Percentiles rank a stretch among this genome's conserved stretches.
Evolutionary conservation across 2,797 vertebrate genomes (phyloP).

Genomic region (Channa striata): DNA sequence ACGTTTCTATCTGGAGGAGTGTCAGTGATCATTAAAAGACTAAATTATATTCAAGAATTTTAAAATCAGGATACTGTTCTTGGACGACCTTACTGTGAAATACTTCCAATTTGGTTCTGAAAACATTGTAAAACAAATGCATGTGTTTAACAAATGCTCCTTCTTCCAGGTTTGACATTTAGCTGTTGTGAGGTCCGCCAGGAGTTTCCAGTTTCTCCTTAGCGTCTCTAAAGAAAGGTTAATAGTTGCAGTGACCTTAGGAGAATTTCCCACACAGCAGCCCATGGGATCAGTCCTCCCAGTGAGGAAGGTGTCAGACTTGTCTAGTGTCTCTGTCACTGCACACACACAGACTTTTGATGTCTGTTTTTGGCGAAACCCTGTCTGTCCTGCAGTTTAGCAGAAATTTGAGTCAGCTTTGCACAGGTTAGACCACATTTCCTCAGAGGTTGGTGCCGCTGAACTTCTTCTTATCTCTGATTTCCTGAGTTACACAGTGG

Average conservation of each 20-base stretch:
- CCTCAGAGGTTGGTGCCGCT: slow-evolving; percentile 1
- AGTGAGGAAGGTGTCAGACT: slow-evolving; percentile 39
- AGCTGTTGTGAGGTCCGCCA: slow-evolving; percentile 36
- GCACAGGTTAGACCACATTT: slow-evolving; percentile 27
- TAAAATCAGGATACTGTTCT: neutral
- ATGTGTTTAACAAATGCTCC: slow-evolving; percentile 16
- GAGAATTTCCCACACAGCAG: slow-evolving; percentile 45
- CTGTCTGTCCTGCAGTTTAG: slow-evolving; percentile 17
- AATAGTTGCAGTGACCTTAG: slow-evolving; percentile 65
- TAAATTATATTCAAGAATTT: neutral
- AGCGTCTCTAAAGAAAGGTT: slow-evolving; percentile 66
- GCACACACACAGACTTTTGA: slow-evolving; percentile 16
- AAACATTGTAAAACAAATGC: slow-evolving; percentile 24
- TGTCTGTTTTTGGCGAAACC: slow-evolving; percentile 33
- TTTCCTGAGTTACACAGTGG: slow-evolving; percentile 26
- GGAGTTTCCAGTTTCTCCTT: slow-evolving; percentile 70
- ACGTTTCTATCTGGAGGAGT: neutral
- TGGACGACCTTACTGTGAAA: neutral
- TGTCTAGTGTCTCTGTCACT: slow-evolving; percentile 10
- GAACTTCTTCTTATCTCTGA: slow-evolving; percentile 1
- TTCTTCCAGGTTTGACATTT: slow-evolving; percentile 28
- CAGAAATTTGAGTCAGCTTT: slow-evolving; percentile 19
- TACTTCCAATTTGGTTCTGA: slow-evolving; percentile 9
- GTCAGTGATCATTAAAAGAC: neutral
- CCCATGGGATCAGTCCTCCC: slow-evolving; percentile 36